Base-by-base conservation (phyloP, 1,140 invertebrate genomes). In the Drosophila bocqueti region DNA sequence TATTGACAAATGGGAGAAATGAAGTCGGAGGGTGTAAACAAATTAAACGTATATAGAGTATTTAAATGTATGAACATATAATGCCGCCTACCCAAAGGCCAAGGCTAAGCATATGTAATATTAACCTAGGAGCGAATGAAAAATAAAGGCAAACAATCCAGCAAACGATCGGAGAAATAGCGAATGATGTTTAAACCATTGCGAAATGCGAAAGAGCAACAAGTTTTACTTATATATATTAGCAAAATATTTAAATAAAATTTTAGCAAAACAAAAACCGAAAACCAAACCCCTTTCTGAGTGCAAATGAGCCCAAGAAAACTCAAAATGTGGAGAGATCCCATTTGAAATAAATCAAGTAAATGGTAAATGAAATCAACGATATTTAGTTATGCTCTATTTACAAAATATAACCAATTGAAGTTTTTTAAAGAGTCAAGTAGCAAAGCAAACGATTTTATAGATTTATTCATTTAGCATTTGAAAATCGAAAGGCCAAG, bases 241-340 rank as follows among this genome's bases (percentile, higher is more conserved):
- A 90, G 85, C 85, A 84, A 89, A 89, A 90, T 89, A 89, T 90
- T 89, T 89, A 89, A 89, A 81, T 79, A 46, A 72, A 87, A 90
- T 89, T 89, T 89, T 89, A 89, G 84, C 78, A 81, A 71, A 65
- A 74, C 76, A 38, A 66, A 79, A 81, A 69, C 71, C 67, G 72
- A 69, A 21, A 75, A 76, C 50, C 73, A 76, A 90, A 69, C 68
- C 84, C 76, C 75, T 87, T 79, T 81, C 47, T 68, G 63, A 67
- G 68, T 52, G 62, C 73, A 60, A 64, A 78, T 40, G 46, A 78
- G 46, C 42, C 49, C 8, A 49, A 76, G 49, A 55, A 43, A 46
- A 67, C n/a, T 34, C 15, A 52, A 65, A 49, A 18, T 5, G 42
- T 21, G 18, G 55, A 50, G 18, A 29, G 15, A 49, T 78, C 55